Evolutionary conservation across 2,113 vertebrate genomes (phyloP).

Genomic region (Picathartes gymnocephalus): DNA sequence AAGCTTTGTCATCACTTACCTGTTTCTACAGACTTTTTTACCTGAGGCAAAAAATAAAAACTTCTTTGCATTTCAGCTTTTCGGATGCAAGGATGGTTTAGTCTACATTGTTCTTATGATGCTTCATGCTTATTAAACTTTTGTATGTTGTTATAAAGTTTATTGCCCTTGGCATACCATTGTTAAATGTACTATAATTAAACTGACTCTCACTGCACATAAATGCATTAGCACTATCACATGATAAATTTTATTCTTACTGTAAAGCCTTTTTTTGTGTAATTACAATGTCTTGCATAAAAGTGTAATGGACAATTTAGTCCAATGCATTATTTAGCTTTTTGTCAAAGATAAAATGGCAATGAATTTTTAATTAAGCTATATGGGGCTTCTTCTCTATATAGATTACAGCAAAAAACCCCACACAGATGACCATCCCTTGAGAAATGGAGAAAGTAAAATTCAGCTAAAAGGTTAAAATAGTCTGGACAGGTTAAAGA

Average conservation of each 20-base stretch:
- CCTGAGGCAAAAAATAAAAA: constrained; percentile 73
- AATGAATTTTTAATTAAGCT: constrained; percentile 31
- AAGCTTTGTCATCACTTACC: constrained; percentile 79
- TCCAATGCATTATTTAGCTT: constrained; percentile 44
- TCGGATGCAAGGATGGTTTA: constrained; percentile 61
- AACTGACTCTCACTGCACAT: constrained; percentile 36
- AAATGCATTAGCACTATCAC: constrained; percentile 35
- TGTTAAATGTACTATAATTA: constrained; percentile 64
- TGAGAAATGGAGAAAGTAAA: background rate
- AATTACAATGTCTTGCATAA: constrained; percentile 32
- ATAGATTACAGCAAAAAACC: background rate
- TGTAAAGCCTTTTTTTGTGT: constrained; percentile 30
- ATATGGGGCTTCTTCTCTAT: background rate
- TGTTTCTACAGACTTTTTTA: constrained; percentile 73
- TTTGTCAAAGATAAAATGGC: constrained; percentile 12
- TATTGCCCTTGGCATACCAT: constrained; percentile 51
- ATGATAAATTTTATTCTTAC: constrained; percentile 49
- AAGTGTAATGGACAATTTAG: constrained; percentile 35
- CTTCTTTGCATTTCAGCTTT: constrained; percentile 69
- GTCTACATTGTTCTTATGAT: constrained; percentile 59
- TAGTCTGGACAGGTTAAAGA: background rate
- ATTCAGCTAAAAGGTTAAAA: background rate
- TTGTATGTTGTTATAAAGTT: constrained; percentile 60
- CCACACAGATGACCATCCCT: background rate
- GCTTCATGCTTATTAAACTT: constrained; percentile 70